phyloP scores from a whole-genome alignment of 37 sponge, comb jelly and placozoan genomes.

The Diacarnus erythraeanus region DNA sequence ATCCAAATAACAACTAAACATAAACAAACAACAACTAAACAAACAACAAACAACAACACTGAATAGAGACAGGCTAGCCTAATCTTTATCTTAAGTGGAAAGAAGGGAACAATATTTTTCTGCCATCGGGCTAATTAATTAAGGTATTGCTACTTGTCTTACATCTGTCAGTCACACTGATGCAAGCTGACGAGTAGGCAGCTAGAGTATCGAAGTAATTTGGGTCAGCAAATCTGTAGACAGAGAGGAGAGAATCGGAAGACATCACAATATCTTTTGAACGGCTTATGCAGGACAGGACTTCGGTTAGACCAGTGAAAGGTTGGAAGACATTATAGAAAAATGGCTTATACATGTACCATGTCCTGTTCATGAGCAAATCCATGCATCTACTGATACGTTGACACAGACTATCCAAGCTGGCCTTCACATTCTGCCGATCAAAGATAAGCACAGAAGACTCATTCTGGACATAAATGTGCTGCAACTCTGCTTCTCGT shows the following conservation, averaged over 20 bases:
- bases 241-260: neutral
- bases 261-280: slow-evolving; percentile 7
- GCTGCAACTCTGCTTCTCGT: slow-evolving; percentile 9
- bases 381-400: slow-evolving; percentile 28
- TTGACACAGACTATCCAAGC: slow-evolving; percentile 17
- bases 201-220: slow-evolving; percentile 32
- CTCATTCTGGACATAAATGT: neutral
- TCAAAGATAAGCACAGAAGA: slow-evolving; percentile 30
- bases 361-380: slow-evolving; percentile 19
- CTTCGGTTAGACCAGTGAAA: slow-evolving; percentile 12
- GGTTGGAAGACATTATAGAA: slow-evolving; percentile 29
- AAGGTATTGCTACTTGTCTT: too few species aligned
- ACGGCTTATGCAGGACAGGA: neutral
- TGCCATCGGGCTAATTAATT: too few species aligned
- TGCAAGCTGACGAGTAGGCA: slow-evolving; percentile 32
- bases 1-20: too few species aligned
- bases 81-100: too few species aligned
- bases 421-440: neutral
- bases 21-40: too few species aligned
- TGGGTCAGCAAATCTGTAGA: slow-evolving; percentile 2
- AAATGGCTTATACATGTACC: slow-evolving; percentile 11
- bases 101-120: too few species aligned
- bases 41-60: too few species aligned
- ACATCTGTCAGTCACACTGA: slow-evolving; percentile 22
- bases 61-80: too few species aligned